These are phyloP conservation scores for Muscicapa adusta DNA, from an alignment of 2,113 vertebrate genomes.

Conservation along the genomic window DNA sequence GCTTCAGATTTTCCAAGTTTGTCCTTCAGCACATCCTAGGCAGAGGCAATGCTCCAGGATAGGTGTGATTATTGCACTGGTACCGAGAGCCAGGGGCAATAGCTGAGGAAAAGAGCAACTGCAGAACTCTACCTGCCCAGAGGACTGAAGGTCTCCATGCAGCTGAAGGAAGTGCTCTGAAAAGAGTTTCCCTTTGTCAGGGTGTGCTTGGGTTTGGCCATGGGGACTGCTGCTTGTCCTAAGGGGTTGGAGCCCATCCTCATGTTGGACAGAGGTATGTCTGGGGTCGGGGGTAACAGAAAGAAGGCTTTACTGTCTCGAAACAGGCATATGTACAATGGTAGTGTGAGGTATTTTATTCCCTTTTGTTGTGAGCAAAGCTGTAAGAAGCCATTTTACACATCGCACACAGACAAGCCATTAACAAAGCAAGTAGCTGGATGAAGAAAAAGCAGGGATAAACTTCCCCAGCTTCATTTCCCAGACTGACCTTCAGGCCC, in stretches of 20 bases:
- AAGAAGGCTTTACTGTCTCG: neutral
- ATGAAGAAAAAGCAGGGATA: neutral
- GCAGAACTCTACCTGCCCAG: rapidly evolving
- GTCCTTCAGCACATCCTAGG: neutral
- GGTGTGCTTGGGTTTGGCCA: neutral
- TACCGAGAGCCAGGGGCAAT: rapidly evolving
- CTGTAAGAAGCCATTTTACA: constrained; percentile 54
- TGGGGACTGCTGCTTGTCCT: neutral
- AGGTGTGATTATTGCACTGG: no score
- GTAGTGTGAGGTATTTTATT: constrained; percentile 76
- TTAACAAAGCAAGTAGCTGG: neutral
- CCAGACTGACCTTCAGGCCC: neutral
- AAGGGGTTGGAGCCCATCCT: neutral
- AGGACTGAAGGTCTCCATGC: neutral
- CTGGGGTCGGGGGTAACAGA: neutral
- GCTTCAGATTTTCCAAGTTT: neutral
- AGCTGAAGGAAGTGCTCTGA: neutral
- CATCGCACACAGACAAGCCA: constrained; percentile 39
- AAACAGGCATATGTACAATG: constrained; percentile 12
- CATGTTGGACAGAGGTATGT: neutral
- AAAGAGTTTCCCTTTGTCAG: neutral
- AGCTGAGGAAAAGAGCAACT: neutral
- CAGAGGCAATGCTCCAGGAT: neutral
- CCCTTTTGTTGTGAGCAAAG: constrained; percentile 70
- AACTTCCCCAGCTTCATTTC: neutral